phyloP scores from a whole-genome alignment of 2,113 vertebrate genomes.

The Hylia prasina region DNA sequence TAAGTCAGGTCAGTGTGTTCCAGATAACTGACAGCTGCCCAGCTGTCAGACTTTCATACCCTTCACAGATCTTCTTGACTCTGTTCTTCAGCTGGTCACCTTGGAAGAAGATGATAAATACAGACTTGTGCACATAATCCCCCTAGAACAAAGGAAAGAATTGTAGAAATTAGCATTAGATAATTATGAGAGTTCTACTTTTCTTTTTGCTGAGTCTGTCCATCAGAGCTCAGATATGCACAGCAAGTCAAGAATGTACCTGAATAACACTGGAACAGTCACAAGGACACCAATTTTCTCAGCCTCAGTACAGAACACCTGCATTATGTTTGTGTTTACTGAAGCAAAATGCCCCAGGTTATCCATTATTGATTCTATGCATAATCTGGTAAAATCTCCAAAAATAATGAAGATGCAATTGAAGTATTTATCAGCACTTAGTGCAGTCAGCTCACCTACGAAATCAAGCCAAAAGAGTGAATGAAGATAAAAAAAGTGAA shows the following conservation, averaged over 20 bases:
- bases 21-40: neutral
- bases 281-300: neutral
- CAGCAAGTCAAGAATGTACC: neutral
- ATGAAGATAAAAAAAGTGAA: neutral
- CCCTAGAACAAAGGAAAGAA: conserved; percentile 72
- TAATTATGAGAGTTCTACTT: neutral
- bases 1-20: neutral
- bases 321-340: neutral
- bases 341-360: neutral
- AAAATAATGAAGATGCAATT: neutral
- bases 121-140: conserved; percentile 95
- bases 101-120: conserved; percentile 99
- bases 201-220: neutral
- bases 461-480: neutral
- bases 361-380: neutral
- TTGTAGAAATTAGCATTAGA: neutral
- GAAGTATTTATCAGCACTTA: neutral
- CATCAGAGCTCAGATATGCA: neutral
- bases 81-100: conserved; percentile 96
- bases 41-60: conserved; percentile 68
- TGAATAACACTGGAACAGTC: neutral
- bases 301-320: neutral
- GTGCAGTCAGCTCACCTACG: neutral
- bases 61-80: conserved; percentile 99
- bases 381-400: neutral